These are phyloP conservation scores for Pipistrellus pygmaeus DNA, from an alignment of 2,797 vertebrate genomes.

Conservation along the genomic window DNA sequence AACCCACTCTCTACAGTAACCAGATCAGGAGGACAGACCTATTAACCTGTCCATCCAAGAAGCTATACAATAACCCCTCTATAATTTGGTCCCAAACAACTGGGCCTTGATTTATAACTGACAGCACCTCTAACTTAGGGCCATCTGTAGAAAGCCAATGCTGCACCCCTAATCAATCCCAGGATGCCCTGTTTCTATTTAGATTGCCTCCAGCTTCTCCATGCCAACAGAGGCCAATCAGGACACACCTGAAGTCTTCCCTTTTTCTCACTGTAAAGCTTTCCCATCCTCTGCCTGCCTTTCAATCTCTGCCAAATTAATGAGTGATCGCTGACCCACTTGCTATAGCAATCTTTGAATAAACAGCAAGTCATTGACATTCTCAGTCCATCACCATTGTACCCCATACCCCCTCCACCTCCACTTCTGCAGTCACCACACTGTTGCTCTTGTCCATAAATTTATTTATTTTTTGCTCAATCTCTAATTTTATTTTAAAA, in stretches of 20 bases:
- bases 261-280: neutral
- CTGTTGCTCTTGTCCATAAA: neutral
- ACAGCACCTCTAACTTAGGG: neutral
- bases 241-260: neutral
- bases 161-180: neutral
- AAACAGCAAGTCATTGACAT: neutral
- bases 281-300: neutral
- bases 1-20: neutral
- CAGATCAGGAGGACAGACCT: neutral
- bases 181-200: neutral
- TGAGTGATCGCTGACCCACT: neutral
- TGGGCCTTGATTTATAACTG: neutral
- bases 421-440: neutral
- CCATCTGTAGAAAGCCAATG: neutral
- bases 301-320: neutral
- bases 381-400: neutral
- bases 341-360: neutral
- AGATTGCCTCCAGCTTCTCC: neutral
- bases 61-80: neutral
- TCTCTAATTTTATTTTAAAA: neutral
- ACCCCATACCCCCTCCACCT: neutral
- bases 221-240: neutral
- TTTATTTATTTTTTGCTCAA: neutral
- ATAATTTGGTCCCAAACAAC: neutral
- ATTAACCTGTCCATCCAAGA: neutral